phyloP scores from a whole-genome alignment of 2,888 invertebrate genomes.

The Helicoverpa assulta region DNA sequence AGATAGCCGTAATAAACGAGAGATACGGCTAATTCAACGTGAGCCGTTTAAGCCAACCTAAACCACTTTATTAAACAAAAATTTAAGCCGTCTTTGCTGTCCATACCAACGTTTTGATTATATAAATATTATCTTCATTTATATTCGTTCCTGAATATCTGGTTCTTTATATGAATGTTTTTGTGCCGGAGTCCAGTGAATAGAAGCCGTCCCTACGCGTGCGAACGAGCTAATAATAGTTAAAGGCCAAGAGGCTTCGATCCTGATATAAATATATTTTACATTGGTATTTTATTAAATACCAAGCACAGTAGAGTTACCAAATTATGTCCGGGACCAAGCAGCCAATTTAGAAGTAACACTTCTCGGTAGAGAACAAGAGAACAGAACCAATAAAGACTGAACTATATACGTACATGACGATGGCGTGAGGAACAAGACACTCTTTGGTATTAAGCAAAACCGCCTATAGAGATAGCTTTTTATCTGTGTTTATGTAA shows the following conservation, averaged over 20 bases:
- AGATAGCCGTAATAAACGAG: slow-evolving; percentile 44
- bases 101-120: background rate
- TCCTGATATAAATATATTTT: slow-evolving; percentile 47
- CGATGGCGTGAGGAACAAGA: no score
- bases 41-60: slow-evolving; percentile 22
- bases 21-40: slow-evolving; percentile 44
- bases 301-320: background rate
- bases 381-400: no score
- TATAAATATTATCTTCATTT: background rate
- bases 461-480: no score
- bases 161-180: background rate
- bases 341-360: no score
- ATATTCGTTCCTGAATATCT: background rate
- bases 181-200: slow-evolving; percentile 8
- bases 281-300: slow-evolving; percentile 31
- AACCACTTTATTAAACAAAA: slow-evolving; percentile 51
- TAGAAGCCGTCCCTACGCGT: slow-evolving; percentile 10
- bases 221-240: slow-evolving; percentile 54
- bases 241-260: slow-evolving; percentile 56
- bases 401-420: no score
- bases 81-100: background rate
- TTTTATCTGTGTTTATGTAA: no score
- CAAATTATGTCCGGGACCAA: background rate
- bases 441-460: no score
- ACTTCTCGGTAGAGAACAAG: no score